Conservation (phyloP, 2,113 vertebrate genomes). For the Cromileptes altivelis region DNA sequence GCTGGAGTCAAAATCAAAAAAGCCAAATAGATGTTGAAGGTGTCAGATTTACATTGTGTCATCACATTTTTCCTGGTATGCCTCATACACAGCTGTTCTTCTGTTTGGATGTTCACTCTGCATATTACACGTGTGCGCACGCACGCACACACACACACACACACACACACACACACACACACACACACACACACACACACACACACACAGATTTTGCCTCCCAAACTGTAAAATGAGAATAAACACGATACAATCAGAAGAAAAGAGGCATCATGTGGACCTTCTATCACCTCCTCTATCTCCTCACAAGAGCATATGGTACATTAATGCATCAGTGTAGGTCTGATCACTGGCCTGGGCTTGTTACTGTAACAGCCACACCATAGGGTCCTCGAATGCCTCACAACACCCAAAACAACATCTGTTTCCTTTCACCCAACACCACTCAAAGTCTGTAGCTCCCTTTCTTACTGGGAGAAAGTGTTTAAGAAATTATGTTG, state of each 20-base stretch:
- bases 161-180: not conserved
- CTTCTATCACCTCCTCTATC: too few relatives aligned
- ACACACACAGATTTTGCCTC: not conserved
- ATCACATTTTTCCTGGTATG: constrained; percentile 50
- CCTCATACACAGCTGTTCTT: constrained; percentile 60
- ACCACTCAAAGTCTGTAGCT: too few relatives aligned
- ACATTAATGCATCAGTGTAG: too few relatives aligned
- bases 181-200: not conserved
- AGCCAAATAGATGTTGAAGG: constrained; percentile 10
- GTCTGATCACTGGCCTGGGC: too few relatives aligned
- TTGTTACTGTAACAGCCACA: too few relatives aligned
- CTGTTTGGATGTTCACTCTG: constrained; percentile 19
- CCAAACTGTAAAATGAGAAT: too few relatives aligned
- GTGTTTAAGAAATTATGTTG: too few relatives aligned
- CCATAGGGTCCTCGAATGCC: too few relatives aligned
- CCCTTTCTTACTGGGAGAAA: too few relatives aligned
- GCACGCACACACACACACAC: constrained; percentile 10
- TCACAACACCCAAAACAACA: too few relatives aligned
- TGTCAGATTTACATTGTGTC: constrained; percentile 54
- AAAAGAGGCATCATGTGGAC: not conserved
- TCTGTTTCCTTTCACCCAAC: too few relatives aligned
- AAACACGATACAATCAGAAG: not conserved
- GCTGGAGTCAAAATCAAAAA: not conserved
- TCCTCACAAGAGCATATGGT: too few relatives aligned
- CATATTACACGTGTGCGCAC: constrained; percentile 1